Evolutionary conservation across 2,888 invertebrate species (phyloP), one percentile per base, ranked within the genome.

Genomic region (Sinelater perroti): DNA sequence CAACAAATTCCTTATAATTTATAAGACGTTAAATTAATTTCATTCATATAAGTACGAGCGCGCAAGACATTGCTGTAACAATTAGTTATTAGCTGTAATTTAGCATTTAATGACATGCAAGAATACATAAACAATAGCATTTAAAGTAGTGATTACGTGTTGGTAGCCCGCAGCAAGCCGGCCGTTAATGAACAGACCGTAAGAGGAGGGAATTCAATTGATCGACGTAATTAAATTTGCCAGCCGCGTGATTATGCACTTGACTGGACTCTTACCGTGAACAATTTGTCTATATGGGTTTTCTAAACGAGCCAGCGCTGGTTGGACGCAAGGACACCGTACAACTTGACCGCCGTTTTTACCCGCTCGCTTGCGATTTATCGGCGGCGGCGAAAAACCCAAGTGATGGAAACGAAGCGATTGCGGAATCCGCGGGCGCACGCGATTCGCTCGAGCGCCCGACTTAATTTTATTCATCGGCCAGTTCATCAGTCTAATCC

Each of bases 161-260:
- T 60, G 45, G 47, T 50, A 52, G 60, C 60, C 52, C 14, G 10
- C 36, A 53, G 62, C 57, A 33, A 44, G 40, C 44, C 55, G 49
- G 44, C 56, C 63, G 64, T 54, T 65, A 66, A 66, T 64, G 66
- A 66, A 65, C 60, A 53, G 56, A 51, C 60, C 53, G 56, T 61
- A 65, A 65, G 64, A 62, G 53, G 63, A 64, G 56, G 62, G 62
- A 67, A 64, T 67, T 67, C 65, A 66, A 69, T 67, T 68, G 69
- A 68, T 69, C 65, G 66, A 62, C 60, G 67, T 65, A 69, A 68
- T 69, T 69, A 69, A 69, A 65, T 67, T 66, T 65, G 63, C 63
- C 58, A 63, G 61, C 60, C 59, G 65, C 61, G 65, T 65, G 66
- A 67, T 68, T 66, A 68, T 67, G 64, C 63, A 63, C 63, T 65